Percentiles rank a stretch among this genome's conserved stretches.
These are phyloP conservation scores for Atractosteus spatula DNA, from an alignment of 2,113 vertebrate genomes.

Conservation along the genomic window DNA sequence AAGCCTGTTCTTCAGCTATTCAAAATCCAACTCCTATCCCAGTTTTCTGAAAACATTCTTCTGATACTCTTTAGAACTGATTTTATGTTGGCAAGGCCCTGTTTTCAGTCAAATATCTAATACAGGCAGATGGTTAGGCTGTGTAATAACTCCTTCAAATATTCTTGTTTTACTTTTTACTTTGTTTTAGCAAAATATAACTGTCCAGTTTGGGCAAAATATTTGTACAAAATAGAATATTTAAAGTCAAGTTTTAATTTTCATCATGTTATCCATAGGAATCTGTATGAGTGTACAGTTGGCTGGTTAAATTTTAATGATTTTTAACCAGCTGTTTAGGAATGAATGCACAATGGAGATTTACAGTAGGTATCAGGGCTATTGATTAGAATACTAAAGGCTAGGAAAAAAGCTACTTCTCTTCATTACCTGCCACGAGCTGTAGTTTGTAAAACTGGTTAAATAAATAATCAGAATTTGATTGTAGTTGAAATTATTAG, in stretches of 20 bases:
- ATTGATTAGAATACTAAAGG: no score
- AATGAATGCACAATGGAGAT: no score
- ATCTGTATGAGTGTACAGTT: no score
- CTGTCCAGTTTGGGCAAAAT: no score
- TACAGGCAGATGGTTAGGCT: constrained; percentile 26
- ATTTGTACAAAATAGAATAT: no score
- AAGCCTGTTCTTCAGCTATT: constrained; percentile 49
- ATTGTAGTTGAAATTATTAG: constrained; percentile 22
- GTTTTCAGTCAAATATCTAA: constrained; percentile 63
- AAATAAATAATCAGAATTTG: constrained; percentile 22
- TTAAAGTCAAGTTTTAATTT: no score
- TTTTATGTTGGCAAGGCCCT: constrained; percentile 63
- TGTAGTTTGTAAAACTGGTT: constrained; percentile 11
- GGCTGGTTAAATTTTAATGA: no score
- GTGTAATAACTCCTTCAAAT: neutral
- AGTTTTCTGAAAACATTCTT: constrained; percentile 68
- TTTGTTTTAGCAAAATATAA: neutral
- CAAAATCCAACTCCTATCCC: constrained; percentile 56
- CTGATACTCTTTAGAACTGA: constrained; percentile 62
- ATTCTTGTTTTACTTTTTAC: neutral
- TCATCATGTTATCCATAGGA: no score
- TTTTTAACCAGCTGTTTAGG: no score
- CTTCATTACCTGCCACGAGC: constrained; percentile 4
- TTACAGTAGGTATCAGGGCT: no score
- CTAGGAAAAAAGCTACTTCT: no score